Conservation (phyloP, 2,888 invertebrate genomes). For the Cephus pygmeus region DNA sequence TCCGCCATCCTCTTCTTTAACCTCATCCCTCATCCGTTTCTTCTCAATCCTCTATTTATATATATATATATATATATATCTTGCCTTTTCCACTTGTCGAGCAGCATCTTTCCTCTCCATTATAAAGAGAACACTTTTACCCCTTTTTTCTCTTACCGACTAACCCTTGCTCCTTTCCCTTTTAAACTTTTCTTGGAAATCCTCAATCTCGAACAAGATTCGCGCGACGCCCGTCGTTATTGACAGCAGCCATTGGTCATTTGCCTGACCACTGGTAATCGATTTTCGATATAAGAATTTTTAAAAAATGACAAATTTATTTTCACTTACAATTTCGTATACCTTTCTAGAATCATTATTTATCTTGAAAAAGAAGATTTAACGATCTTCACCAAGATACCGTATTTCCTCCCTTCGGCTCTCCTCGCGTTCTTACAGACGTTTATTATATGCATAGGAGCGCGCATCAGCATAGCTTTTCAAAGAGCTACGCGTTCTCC, state of each 20-base stretch:
- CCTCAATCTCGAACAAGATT: slow-evolving; percentile 7
- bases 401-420: background rate
- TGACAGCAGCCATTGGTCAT: background rate
- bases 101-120: background rate
- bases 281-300: background rate
- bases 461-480: background rate
- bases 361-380: background rate
- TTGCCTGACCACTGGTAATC: background rate
- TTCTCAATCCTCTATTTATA: background rate
- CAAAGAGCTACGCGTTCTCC: background rate
- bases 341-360: background rate
- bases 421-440: background rate
- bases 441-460: background rate
- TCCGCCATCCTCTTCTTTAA: background rate
- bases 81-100: background rate
- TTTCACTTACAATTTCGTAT: background rate
- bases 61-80: too few species aligned
- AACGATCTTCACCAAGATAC: background rate
- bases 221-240: background rate
- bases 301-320: background rate
- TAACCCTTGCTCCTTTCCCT: slow-evolving; percentile 19
- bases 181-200: slow-evolving; percentile 17
- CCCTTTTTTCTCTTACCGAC: background rate
- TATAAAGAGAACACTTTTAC: background rate
- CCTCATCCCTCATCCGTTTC: background rate